Evolutionary conservation across 2,113 vertebrate genomes (phyloP).

Genomic region (Cacatua alba): DNA sequence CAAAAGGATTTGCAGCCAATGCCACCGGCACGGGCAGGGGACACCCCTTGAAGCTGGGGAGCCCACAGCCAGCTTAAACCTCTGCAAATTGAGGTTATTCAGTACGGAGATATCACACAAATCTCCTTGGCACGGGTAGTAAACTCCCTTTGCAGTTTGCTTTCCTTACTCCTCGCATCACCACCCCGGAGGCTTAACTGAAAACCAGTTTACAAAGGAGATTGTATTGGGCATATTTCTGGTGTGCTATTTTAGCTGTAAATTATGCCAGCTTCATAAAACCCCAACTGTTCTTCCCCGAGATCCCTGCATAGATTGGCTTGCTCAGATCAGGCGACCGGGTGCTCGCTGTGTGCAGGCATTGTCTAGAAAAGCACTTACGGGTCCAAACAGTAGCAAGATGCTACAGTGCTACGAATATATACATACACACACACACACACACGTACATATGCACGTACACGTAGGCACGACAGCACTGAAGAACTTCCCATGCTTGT

Average conservation of each 20-base stretch:
- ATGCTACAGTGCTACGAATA: background rate
- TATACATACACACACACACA: rapidly evolving
- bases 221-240: slow-evolving; percentile 46
- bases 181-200: slow-evolving; percentile 39
- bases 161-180: background rate
- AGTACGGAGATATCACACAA: background rate
- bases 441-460: background rate
- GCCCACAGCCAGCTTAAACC: background rate
- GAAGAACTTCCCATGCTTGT: background rate
- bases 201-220: slow-evolving; percentile 61
- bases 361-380: background rate
- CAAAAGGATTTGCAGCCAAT: background rate
- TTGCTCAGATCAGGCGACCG: background rate
- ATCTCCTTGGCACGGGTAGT: background rate
- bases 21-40: background rate
- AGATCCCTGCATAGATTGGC: slow-evolving; percentile 41
- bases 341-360: background rate
- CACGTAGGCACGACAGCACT: background rate
- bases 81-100: background rate
- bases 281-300: slow-evolving; percentile 34
- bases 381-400: background rate
- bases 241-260: slow-evolving; percentile 53
- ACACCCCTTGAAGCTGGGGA: background rate
- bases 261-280: slow-evolving; percentile 67
- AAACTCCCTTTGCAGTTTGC: background rate